Evolutionary conservation across 2,888 invertebrate species (phyloP), one percentile per base, ranked within the genome.

Genomic region (Sthenelais limicola): DNA sequence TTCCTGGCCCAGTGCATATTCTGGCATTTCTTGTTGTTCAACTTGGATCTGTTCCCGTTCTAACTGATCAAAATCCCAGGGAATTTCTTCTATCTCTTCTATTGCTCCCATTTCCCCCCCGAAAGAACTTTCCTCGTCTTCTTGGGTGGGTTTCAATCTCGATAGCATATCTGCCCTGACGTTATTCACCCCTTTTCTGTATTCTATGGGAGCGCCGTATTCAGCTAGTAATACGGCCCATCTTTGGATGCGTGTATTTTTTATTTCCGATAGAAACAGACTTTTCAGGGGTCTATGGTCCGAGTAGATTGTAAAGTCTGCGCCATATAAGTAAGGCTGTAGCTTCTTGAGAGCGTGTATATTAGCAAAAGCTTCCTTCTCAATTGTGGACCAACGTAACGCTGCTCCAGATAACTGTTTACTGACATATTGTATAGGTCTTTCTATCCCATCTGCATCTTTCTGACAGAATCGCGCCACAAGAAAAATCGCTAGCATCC

Each of bases 201-300:
- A 74, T 38, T 72, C 68, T n/a, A 74, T 69, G 1, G 48, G 75
- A 18, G 67, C 71, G 12, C 73, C 75, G 30, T 56, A 75, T 54
- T 75, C 75, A 9, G 73, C 73, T 5, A 75, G 12, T 15, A 75
- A 43, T 4, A 75, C 73, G 0, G 68, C 73, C 75, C 75, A 73
- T 9, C 71, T 30, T 71, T 75, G 73, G 1, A 75, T 66, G 21
- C 47, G 51, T 2, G 73, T 75, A 33, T 73, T 75, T 15, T 58
- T 38, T 18, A 73, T 62, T 48, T 75, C 71, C 15, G 72, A 62
- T 1, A 43, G 47, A 30, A 75, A 73, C 1, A 71, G 21, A 9
- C 52, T 56, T 18, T 52, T 71, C 15, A 73, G 48, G 0, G 73
- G 73, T 33, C 71, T 71, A 49, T 62, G 71, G 38, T 73, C 73